Evolutionary conservation across 2,888 invertebrate species (phyloP), one percentile per base, ranked within the genome.

Genomic region (Amblyjoppa proteus): DNA sequence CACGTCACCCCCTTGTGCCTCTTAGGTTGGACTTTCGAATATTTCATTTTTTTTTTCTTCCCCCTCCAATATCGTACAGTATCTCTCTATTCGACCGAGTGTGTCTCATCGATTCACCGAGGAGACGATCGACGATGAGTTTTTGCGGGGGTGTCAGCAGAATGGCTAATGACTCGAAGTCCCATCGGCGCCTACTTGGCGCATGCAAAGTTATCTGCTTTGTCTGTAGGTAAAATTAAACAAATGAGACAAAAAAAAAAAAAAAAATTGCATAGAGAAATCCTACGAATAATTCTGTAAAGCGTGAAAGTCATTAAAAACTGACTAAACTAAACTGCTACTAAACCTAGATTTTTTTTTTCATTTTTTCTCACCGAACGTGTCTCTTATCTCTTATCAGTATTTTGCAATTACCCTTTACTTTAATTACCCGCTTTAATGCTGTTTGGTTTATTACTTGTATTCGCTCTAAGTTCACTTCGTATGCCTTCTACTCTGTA

Each of bases 211-310:
- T 58, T 28, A 28, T 28, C 11, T 28, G 58, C 45, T 28, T 58
- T 28, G 28, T 25, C 58, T 25, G 11, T 28, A 3, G 13, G 28
- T 28, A 25, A 58, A 58, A 25, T 20, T 58, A 58, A 77, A 53
- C 20, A 20, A 56, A 4, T 70, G 31, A 31, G 11, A 20, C 9
- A 13, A 13, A 75, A 70, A 53, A 20, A 83, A 13, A 13, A 75
- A 70, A 53, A 20, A 83, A 78, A 58, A 45, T 79, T 64, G 70
- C 85, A 51, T 58, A 64, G 64, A 80, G 80, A 58, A 38, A 53
- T 53, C 7, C 53, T 20, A 56, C 69, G 78, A 78, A 69, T 79
- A 70, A 70, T 79, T 56, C 49, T 38, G 49, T 16, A 16, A 38
- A 41, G 31, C 13, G n/a, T 31, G n/a, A 51, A 68, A 45, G 28